Base-by-base conservation (phyloP, 2,797 vertebrate genomes). In the Xerus rutilus region DNA sequence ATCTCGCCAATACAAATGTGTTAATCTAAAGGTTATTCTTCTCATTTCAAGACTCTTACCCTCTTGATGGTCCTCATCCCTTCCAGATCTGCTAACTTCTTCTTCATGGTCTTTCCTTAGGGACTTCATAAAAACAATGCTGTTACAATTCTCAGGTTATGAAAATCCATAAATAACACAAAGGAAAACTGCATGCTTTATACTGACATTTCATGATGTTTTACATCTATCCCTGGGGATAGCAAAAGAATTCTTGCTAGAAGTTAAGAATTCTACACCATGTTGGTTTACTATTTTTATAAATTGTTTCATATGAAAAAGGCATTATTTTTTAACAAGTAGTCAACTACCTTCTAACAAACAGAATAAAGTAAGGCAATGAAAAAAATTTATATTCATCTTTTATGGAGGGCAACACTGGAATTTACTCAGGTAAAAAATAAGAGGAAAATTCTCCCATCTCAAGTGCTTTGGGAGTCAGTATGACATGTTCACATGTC, bases 101-200 rank as follows among this genome's bases (percentile, higher is more conserved):
- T 78, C 78, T n/a, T 93, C 39, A 49, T 8, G 67, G n/a, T 45
- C 25, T 87, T 32, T 94, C 65, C n/a, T 77, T 1, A 1, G 79
- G 83, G 65, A 76, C 43, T 39, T 83, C 67, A 78, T 83, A 86
- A 95, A 62, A 91, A 78, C 72, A 49, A 74, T 47, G 9, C 3
- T 92, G 32, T 23, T 92, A 54, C 21, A 49, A 94, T 84, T 76
- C 21, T 52, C n/a, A 87, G 62, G 65, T 84, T 93, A 95, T 64
- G 59, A 93, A 90, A 92, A 85, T 73, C 35, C 69, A 93, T 77
- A 93, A 93, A 87, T 93, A 93, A 81, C 65, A 69, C 35, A 89
- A 65, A 49, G 89, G 65, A 65, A 78, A 91, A 87, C 18, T 23
- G 23, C 21, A 88, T 62, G 65, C 10, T 91, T 93, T 89, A 73